Evolutionary conservation across 2,888 invertebrate genomes (phyloP).

Genomic region (Pecten maximus): DNA sequence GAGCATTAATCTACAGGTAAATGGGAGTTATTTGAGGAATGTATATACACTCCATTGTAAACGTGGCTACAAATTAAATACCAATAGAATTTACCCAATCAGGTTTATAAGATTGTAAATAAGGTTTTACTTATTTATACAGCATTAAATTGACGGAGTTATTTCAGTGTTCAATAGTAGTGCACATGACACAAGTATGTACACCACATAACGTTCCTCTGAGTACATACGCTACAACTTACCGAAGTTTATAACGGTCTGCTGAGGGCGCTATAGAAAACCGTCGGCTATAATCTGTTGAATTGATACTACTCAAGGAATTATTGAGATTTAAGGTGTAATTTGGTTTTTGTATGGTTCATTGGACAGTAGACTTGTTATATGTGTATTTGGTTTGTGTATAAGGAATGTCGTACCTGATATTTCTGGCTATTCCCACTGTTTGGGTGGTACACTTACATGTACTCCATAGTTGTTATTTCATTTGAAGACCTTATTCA

Average conservation of each 20-base stretch:
- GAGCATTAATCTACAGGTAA: not conserved
- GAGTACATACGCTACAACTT: not conserved
- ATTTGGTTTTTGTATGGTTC: constrained; percentile 7
- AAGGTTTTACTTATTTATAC: not conserved
- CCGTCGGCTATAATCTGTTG: not conserved
- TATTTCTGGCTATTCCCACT: too few relatives aligned
- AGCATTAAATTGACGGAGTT: not conserved
- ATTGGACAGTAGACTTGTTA: not conserved
- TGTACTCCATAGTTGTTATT: too few relatives aligned
- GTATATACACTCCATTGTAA: not conserved
- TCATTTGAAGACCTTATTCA: too few relatives aligned
- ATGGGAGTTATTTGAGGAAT: not conserved
- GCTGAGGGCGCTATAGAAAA: not conserved
- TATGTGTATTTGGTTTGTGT: not conserved
- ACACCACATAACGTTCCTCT: not conserved
- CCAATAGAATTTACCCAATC: not conserved
- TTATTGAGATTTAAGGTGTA: constrained; percentile 26
- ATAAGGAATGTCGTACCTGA: not conserved
- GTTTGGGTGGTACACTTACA: too few relatives aligned
- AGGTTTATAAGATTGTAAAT: not conserved
- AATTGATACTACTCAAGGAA: not conserved
- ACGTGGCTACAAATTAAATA: constrained; percentile 28
- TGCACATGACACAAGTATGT: not conserved
- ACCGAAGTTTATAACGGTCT: not conserved
- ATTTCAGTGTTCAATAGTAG: not conserved